Evolutionary conservation across 2,113 vertebrate species (phyloP).

Genomic region (Crotophaga sulcirostris): DNA sequence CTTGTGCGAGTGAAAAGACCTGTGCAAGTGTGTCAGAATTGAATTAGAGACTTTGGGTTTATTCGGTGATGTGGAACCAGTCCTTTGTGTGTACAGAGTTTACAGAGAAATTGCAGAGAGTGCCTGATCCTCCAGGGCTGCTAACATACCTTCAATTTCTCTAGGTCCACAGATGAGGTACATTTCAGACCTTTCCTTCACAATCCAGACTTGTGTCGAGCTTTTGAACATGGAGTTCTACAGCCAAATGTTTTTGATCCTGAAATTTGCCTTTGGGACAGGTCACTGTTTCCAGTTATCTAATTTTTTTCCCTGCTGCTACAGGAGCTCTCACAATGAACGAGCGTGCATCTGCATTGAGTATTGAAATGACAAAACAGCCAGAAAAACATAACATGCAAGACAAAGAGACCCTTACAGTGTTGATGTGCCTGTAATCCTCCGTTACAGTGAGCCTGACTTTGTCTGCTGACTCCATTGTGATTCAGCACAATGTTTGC

Average conservation of each 20-base stretch:
- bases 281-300: background rate
- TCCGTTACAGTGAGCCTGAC: background rate
- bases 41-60: background rate
- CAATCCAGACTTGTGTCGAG: background rate
- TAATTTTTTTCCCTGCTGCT: background rate
- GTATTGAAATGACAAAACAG: background rate
- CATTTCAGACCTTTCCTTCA: background rate
- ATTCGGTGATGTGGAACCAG: background rate
- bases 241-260: background rate
- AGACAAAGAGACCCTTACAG: background rate
- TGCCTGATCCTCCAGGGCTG: background rate
- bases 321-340: background rate
- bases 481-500: background rate
- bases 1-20: background rate
- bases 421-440: background rate
- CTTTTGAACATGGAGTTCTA: background rate
- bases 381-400: background rate
- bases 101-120: background rate
- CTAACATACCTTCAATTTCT: background rate
- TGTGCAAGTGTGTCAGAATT: background rate
- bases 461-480: background rate
- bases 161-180: background rate
- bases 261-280: background rate
- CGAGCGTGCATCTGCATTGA: rapidly evolving
- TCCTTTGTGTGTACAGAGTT: background rate